phyloP scores from a whole-genome alignment of 2,113 vertebrate species.

The Chrysochloris asiatica region DNA sequence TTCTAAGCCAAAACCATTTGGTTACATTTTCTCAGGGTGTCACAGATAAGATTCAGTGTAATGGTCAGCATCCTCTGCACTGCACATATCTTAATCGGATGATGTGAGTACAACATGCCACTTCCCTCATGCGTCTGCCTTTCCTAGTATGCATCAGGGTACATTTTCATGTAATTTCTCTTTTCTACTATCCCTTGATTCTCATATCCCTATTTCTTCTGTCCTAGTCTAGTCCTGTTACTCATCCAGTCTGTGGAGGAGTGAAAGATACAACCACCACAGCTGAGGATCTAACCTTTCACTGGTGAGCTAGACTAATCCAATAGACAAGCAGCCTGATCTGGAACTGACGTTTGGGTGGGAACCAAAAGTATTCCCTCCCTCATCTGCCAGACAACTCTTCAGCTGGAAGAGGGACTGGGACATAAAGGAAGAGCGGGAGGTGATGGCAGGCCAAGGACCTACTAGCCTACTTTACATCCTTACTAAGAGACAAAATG shows the following conservation, averaged over 20 bases:
- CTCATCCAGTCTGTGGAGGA: constrained; percentile 24
- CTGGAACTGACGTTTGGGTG: not conserved
- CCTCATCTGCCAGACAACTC: not conserved
- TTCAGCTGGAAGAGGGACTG: not conserved
- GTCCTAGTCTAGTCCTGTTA: constrained; percentile 23
- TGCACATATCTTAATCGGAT: rapidly evolving
- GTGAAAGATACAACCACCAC: not conserved
- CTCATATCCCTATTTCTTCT: constrained; percentile 49
- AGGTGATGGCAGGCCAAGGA: not conserved
- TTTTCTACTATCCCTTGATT: not conserved
- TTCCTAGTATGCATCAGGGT: not conserved
- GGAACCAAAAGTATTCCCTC: not conserved
- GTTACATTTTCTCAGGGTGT: constrained; percentile 60
- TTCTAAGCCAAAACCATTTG: constrained; percentile 52
- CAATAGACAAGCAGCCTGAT: not conserved
- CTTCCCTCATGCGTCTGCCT: not conserved
- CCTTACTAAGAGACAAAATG: not conserved
- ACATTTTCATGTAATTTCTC: not conserved
- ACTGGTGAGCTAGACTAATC: constrained; percentile 15
- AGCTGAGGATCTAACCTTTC: constrained; percentile 29
- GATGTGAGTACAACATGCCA: rapidly evolving
- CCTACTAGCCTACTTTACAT: not conserved
- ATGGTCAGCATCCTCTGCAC: not conserved
- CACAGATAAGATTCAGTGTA: not conserved
- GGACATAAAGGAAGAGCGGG: not conserved